A percentile compares a stretch with the other conserved stretches of the same genome.
phyloP scores from a whole-genome alignment of 2,113 vertebrate species.

The Erythrocercus mccallii region DNA sequence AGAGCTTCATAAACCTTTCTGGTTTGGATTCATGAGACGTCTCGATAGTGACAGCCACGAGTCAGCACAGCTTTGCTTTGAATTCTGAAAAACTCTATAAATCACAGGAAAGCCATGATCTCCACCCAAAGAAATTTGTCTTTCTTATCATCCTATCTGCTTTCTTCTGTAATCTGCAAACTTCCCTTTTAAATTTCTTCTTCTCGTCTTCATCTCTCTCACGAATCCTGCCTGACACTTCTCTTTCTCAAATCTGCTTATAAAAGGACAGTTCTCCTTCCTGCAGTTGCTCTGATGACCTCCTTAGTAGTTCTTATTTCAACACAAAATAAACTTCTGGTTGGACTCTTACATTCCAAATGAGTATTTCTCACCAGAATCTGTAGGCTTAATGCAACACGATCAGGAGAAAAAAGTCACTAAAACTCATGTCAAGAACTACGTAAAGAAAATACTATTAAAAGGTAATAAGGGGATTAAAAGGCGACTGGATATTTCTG shows the following conservation, averaged over 20 bases:
- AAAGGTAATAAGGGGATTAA: background rate
- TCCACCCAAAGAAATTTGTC: background rate
- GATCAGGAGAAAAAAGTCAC: background rate
- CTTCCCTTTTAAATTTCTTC: background rate
- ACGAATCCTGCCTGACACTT: background rate
- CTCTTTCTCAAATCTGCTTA: background rate
- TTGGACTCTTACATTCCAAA: background rate
- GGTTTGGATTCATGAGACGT: background rate
- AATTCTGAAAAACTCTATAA: background rate
- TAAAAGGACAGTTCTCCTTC: background rate
- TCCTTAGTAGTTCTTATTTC: background rate
- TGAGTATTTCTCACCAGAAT: background rate
- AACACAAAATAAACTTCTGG: background rate
- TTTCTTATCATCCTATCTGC: background rate
- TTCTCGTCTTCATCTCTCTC: background rate
- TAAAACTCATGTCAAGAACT: background rate
- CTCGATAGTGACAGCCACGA: background rate
- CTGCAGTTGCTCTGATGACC: background rate
- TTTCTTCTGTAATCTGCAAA: background rate
- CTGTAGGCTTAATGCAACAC: background rate
- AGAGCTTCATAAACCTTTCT: background rate
- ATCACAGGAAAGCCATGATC: background rate
- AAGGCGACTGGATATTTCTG: background rate
- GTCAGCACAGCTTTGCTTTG: background rate
- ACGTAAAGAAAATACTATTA: background rate